Evolutionary conservation across 30 jellyfish, hydroid and myxozoan species (phyloP), one percentile per base, ranked within the genome.

Genomic region (Euphysa ruthae): DNA sequence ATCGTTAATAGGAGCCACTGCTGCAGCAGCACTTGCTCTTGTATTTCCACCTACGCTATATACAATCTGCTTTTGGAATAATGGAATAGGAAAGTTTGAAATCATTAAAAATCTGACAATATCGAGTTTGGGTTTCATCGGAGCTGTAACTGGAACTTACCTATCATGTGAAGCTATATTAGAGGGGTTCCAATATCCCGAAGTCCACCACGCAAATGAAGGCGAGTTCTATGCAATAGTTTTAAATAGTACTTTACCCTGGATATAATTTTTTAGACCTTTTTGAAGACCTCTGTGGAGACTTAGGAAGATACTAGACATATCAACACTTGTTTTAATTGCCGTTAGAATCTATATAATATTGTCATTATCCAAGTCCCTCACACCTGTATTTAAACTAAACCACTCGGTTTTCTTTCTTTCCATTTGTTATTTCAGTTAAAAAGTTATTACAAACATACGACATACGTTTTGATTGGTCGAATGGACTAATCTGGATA

Each of bases 11-110:
- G 99, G 99, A 23, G 92, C 99, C 22, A 70, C 93, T 16, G 93
- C 94, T 21, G 90, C 95, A 7, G 94, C 99, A 5, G 94, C 94
- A 4, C 88, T 92, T 24, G 95, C 99, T 10, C 50, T 92, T 50
- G 83, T 92, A 5, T 92, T 92, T 49, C 99, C 99, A 3, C 96
- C 99, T 0, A 57, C 84, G 29, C 71, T 92, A n/a, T 87, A 92
- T 71, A 77, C 85, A 1, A 43, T 83, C 30, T 92, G 99, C 43
- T 92, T 83, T 58, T 82, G 95, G 94, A 71, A 82, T 13, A 68
- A 77, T 31, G 99, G 94, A 23, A 82, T 91, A 18, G 35, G 91
- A 78, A 82, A 77, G 64, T 34, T 82, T 13, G 99, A 82, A 68
- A 55, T 82, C 24, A 49, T 65, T 4, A 83, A 82, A 72, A 81